Conservation (phyloP, 1,140 invertebrate genomes). For the Arion vulgaris region DNA sequence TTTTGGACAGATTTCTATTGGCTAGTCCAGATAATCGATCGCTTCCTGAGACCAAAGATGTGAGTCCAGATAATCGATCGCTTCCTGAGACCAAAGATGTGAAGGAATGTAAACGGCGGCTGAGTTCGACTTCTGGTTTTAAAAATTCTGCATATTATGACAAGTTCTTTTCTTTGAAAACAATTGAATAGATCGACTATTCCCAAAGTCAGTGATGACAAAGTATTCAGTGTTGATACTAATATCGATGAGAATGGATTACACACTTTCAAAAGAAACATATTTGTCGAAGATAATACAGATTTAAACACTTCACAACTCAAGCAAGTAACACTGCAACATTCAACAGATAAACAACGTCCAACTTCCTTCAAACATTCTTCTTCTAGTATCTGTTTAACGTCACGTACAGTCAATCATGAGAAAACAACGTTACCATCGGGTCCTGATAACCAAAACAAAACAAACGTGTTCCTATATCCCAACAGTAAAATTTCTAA, state of each 20-base stretch:
- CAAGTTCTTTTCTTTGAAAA: slow-evolving; percentile 1
- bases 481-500: background rate
- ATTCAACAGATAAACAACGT: background rate
- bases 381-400: too few relatives aligned
- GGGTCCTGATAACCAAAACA: too few relatives aligned
- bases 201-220: background rate
- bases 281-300: background rate
- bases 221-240: background rate
- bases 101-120: background rate
- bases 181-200: background rate
- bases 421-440: too few relatives aligned
- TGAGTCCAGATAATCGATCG: background rate
- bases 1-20: too few relatives aligned
- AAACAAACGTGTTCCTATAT: background rate
- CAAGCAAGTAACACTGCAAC: background rate
- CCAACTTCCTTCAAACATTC: too few relatives aligned
- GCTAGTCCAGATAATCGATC: background rate
- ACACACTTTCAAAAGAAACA: background rate
- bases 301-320: background rate
- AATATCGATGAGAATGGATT: background rate
- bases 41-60: background rate
- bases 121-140: background rate
- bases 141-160: background rate
- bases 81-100: background rate
- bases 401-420: too few relatives aligned